Percentiles rank a stretch among this genome's conserved stretches.
phyloP scores from a whole-genome alignment of 2,888 invertebrate genomes.

The Bursaphelenchus okinawaensis region DNA sequence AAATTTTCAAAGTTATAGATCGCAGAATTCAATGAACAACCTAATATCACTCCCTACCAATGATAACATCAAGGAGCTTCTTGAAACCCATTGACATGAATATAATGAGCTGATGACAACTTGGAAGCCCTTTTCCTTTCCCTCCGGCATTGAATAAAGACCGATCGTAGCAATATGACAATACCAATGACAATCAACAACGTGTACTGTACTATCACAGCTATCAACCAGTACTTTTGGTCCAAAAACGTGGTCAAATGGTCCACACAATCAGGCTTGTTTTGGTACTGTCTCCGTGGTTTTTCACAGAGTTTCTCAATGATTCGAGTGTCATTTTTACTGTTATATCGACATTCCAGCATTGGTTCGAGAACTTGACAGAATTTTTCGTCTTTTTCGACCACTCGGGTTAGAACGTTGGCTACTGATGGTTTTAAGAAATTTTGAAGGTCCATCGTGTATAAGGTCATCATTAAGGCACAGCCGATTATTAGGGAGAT shows the following conservation, averaged over 20 bases:
- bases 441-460: constrained; percentile 14
- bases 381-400: constrained; percentile 7
- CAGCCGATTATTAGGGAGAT: constrained; percentile 15
- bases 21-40: no score
- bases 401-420: background rate
- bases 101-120: background rate
- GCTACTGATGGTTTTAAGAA: constrained; percentile 3
- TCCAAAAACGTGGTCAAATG: constrained; percentile 15
- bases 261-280: constrained; percentile 12
- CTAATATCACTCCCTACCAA: no score
- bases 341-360: constrained; percentile 16
- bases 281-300: constrained; percentile 1
- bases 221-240: constrained; percentile 18
- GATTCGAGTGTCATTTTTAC: constrained; percentile 1
- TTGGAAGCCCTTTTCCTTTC: background rate
- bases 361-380: constrained; percentile 16
- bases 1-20: no score
- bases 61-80: no score
- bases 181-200: constrained; percentile 18
- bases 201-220: constrained; percentile 15
- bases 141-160: background rate
- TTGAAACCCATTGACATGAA: background rate
- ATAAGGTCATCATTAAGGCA: constrained; percentile 9
- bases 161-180: constrained; percentile 7
- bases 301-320: constrained; percentile 9